Base-by-base conservation (phyloP, 1,140 invertebrate species). In the Zaprionus taronus region DNA sequence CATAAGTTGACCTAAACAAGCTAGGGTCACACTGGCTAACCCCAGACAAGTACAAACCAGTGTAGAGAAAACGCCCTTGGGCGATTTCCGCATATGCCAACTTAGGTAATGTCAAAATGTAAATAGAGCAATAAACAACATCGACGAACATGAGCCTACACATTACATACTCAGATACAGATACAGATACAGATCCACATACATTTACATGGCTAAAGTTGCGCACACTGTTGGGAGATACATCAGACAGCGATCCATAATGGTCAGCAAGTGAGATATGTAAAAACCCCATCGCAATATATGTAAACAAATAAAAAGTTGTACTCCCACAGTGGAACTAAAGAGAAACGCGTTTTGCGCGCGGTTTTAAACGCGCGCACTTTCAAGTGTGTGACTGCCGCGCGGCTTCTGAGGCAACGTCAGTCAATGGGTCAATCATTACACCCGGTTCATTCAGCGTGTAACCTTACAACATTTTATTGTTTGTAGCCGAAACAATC, bases 1-100 rank as follows among this genome's bases (percentile, higher is more conserved):
- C 84, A 72, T 78, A 77, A 87, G 80, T 83, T 75, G 69, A 24
- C 64, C 67, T 31, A 71, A 57, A 28, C 34, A 20, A 53, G 63
- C 65, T 34, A 58, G 56, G 62, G 36, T 26, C 41, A 61, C 34
- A 61, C 34, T 57, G 14, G 44, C 65, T 62, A 49, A 15, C 57
- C 56, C 77, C 41, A 44, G 41, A 44, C 41, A 9, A 65, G 36
- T 68, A 49, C 24, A 17, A 64, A 36, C 51, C 14, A 64, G 28
- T 57, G 44, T 75, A 72, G 20, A 64, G 47, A 72, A 49, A 76
- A 89, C 81, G 84, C 84, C 84, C 77, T 87, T 83, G 74, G 55
- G 69, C 81, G 22, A 66, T 89, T 89, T 87, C 84, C 84, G 84
- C 72, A 81, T 76, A 72, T 79, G 65, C 84, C 84, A 87, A 76